Base-by-base conservation (phyloP, 2,113 vertebrate species). In the Oxyura jamaicensis region DNA sequence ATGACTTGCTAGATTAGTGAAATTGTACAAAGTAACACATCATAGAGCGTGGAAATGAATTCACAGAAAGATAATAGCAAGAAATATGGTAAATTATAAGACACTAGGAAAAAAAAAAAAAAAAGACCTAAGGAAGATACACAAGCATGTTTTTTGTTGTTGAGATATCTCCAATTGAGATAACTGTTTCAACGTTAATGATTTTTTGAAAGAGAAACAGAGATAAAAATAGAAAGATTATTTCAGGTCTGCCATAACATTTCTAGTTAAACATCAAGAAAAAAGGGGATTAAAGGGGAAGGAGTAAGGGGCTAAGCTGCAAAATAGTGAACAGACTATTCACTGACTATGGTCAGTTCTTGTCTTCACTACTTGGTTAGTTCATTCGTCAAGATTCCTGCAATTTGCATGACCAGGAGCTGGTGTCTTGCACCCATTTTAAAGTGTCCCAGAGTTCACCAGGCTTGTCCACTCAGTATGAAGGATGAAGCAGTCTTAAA, bases 401-500 rank as follows among this genome's bases (percentile, higher is more conserved):
- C n/a, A 36, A 3, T 20, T 18, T 78, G 50, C 69, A 36, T 46
- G 18, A 31, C 15, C 1, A 3, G 19, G 23, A 65, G 63, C 13
- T 50, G 31, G 3, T 7, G n/a, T 53, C 31, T 53, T 75, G 25
- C 16, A 71, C 8, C 11, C 11, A 42, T 36, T n/a, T 67, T 56
- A n/a, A 75, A 71, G 1, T 19, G 18, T 14, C 21, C 20, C 6
- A 23, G 46, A 16, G 3, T 52, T 79, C 25, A 21, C 3, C 4
- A 29, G 12, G 4, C 20, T n/a, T 44, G 13, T 5, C 12, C 16
- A n/a, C 8, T 26, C 2, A n/a, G 18, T 36, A 48, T 18, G 1
- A 6, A 66, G 82, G 86, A 22, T 2, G 10, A 26, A 79, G 13
- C 4, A 60, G 66, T 6, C 5, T 75, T 25, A 58, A 67, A 42